Conservation (phyloP, 2,113 vertebrate species). For the Pipra filicauda region DNA sequence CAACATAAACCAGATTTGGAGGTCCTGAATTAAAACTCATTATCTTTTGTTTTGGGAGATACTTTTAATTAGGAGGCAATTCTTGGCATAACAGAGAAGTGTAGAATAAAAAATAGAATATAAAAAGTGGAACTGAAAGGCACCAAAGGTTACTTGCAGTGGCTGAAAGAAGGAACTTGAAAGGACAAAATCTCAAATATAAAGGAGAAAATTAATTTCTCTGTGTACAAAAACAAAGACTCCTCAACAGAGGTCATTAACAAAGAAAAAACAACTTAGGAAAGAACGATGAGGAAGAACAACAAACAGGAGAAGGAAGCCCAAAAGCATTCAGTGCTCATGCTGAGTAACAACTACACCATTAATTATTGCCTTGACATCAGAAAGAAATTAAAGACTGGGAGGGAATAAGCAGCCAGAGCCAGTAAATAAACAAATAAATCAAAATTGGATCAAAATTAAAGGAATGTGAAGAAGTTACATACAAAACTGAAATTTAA, state of each 20-base stretch:
- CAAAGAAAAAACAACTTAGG: not conserved
- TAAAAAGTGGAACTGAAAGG: not conserved
- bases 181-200: not conserved
- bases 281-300: not conserved
- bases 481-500: not conserved
- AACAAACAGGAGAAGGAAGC: not conserved
- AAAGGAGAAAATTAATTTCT: not conserved
- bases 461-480: not conserved
- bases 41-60: not conserved
- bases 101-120: rapidly evolving
- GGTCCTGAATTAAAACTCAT: not conserved
- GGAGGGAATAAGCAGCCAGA: not conserved
- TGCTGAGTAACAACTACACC: not conserved
- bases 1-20: not conserved
- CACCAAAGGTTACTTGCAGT: not conserved
- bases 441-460: not conserved
- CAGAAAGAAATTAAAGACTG: not conserved
- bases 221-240: not conserved
- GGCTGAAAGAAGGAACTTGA: not conserved
- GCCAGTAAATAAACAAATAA: not conserved
- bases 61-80: not conserved
- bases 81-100: not conserved
- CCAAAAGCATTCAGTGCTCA: not conserved
- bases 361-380: not conserved
- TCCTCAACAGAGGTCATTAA: not conserved